Percentiles rank a stretch among this genome's conserved stretches.
Conservation (phyloP, 1,140 invertebrate species). For the Caenorhabditis brenneri region DNA sequence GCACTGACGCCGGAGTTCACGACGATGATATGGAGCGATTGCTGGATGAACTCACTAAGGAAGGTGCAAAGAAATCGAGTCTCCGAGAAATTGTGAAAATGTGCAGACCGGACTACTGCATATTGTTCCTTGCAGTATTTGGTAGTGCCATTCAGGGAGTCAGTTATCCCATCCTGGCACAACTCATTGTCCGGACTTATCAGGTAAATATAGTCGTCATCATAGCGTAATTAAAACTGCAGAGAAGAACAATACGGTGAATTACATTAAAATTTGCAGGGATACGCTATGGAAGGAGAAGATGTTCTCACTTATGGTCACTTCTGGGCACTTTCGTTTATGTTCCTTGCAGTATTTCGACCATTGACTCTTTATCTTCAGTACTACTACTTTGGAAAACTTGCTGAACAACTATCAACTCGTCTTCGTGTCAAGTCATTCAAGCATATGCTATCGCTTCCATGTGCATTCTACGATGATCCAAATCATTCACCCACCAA, state of each 20-base stretch:
- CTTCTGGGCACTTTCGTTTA: slow-evolving; percentile 63
- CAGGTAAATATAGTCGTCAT: slow-evolving; percentile 27
- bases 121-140: slow-evolving; percentile 49
- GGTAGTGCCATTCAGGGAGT: slow-evolving; percentile 54
- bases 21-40: slow-evolving; percentile 20
- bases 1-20: neutral
- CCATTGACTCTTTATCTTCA: slow-evolving; percentile 53
- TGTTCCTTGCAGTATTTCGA: slow-evolving; percentile 50
- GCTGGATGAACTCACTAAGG: slow-evolving; percentile 49
- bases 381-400: slow-evolving; percentile 59
- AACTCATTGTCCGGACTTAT: slow-evolving; percentile 59
- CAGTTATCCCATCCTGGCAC: slow-evolving; percentile 58
- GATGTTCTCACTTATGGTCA: slow-evolving; percentile 58
- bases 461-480: slow-evolving; percentile 74
- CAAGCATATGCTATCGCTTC: slow-evolving; percentile 72
- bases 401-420: slow-evolving; percentile 73
- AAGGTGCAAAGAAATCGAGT: slow-evolving; percentile 49
- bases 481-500: slow-evolving; percentile 73
- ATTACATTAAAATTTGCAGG: neutral
- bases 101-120: slow-evolving; percentile 54
- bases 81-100: slow-evolving; percentile 54
- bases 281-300: slow-evolving; percentile 58
- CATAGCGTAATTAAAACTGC: neutral
- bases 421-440: slow-evolving; percentile 72
- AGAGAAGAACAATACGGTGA: neutral